Conservation (phyloP, 2,888 invertebrate genomes). For the Eristalinus sepulchralis region DNA sequence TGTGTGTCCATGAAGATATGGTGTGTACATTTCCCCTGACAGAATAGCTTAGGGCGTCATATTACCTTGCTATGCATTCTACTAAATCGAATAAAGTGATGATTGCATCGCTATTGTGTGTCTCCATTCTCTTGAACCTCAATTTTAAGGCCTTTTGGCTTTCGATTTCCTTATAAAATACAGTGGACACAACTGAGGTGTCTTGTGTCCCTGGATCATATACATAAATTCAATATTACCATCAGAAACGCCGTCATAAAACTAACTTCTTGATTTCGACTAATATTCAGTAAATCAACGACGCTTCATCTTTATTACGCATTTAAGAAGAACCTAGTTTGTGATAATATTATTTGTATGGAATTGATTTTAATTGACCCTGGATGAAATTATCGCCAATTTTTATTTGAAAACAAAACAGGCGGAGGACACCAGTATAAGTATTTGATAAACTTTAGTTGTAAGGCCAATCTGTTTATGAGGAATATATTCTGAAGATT, state of each 20-base stretch:
- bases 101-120: not conserved
- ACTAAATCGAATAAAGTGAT: not conserved
- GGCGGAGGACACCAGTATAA: not conserved
- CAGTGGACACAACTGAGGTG: not conserved
- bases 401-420: not conserved
- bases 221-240: not conserved
- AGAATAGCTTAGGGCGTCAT: not conserved
- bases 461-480: no score
- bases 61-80: not conserved
- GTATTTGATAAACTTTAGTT: no score
- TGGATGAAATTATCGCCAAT: not conserved
- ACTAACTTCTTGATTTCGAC: not conserved
- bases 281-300: not conserved
- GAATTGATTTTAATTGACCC: no score
- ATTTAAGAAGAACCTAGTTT: not conserved
- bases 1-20: not conserved
- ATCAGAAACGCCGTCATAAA: not conserved
- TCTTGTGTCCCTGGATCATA: no score
- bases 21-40: not conserved
- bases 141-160: no score
- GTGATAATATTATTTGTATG: not conserved
- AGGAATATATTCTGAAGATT: no score
- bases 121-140: not conserved
- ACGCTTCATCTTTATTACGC: not conserved
- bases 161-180: not conserved